A percentile compares a stretch with the other conserved stretches of the same genome.
Conservation (phyloP, 2,113 vertebrate species). For the human (Homo sapiens) region DNA sequence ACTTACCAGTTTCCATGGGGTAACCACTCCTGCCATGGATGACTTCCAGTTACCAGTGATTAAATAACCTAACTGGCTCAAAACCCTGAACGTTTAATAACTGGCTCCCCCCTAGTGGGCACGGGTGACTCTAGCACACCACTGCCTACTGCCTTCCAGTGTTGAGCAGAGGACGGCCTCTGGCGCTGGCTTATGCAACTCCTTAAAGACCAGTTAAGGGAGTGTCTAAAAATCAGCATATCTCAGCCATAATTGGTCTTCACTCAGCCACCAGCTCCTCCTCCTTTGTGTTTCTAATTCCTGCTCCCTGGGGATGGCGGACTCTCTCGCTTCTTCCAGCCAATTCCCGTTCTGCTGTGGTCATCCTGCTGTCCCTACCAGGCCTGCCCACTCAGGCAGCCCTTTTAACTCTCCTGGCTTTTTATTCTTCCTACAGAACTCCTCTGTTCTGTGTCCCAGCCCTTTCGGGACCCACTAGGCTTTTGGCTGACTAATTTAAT, state of each 20-base stretch:
- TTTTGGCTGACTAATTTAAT: background rate
- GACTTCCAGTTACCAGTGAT: background rate
- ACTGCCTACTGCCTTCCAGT: fast-evolving
- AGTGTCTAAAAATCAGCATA: background rate
- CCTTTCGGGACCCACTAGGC: background rate
- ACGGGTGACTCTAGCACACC: fast-evolving
- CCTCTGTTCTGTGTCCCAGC: background rate
- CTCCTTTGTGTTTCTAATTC: background rate
- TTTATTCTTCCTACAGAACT: background rate
- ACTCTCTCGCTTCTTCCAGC: fast-evolving
- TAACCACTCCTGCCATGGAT: background rate
- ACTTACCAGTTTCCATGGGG: fast-evolving
- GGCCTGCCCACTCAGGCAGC: background rate
- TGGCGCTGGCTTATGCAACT: background rate
- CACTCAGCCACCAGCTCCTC: no score
- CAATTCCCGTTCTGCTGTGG: no score
- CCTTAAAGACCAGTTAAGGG: background rate
- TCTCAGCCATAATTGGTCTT: background rate
- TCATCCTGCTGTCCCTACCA: background rate
- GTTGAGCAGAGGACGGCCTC: background rate
- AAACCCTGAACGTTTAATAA: no score
- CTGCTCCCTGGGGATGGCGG: fast-evolving
- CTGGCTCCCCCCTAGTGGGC: background rate
- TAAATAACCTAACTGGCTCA: background rate
- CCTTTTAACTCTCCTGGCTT: background rate